Conservation (phyloP, 2,888 invertebrate species). For the Standfussiana lucernea region DNA sequence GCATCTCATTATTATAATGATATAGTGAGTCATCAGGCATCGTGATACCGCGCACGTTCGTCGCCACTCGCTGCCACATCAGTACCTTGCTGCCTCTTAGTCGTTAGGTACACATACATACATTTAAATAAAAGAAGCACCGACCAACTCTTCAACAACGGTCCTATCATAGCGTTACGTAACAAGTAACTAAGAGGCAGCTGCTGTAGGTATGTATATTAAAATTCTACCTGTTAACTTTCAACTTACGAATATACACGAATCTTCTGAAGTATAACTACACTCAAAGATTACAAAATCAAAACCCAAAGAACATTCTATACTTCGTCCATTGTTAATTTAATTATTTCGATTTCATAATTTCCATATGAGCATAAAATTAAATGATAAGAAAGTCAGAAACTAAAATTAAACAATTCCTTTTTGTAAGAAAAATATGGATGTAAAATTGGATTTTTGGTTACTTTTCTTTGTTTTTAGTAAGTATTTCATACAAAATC, state of each 20-base stretch:
- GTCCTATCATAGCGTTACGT: slow-evolving; percentile 44
- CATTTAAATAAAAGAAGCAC: slow-evolving; percentile 44
- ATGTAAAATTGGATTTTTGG: slow-evolving; percentile 56
- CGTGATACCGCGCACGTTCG: slow-evolving; percentile 81
- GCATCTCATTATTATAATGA: slow-evolving; percentile 78
- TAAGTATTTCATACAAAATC: slow-evolving; percentile 55
- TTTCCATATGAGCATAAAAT: slow-evolving; percentile 68
- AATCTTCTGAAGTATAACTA: slow-evolving; percentile 17
- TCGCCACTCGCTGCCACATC: slow-evolving; percentile 60
- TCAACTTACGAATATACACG: neutral
- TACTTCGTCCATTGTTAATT: slow-evolving; percentile 47
- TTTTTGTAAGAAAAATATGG: slow-evolving; percentile 62
- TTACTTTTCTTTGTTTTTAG: slow-evolving; percentile 59
- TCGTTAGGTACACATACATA: slow-evolving; percentile 54
- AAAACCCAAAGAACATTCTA: slow-evolving; percentile 12
- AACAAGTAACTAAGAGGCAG: slow-evolving; percentile 21
- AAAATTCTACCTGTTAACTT: slow-evolving; percentile 5
- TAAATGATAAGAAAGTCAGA: slow-evolving; percentile 71
- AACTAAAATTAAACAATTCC: slow-evolving; percentile 40
- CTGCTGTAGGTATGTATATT: neutral
- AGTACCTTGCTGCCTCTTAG: slow-evolving; percentile 59
- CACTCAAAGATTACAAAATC: slow-evolving; percentile 31
- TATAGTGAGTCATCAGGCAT: slow-evolving; percentile 74
- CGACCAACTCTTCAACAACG: slow-evolving; percentile 20
- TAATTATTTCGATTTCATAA: slow-evolving; percentile 61